Conservation (phyloP, 2,113 vertebrate species). For the Cynopterus brachyotis region DNA sequence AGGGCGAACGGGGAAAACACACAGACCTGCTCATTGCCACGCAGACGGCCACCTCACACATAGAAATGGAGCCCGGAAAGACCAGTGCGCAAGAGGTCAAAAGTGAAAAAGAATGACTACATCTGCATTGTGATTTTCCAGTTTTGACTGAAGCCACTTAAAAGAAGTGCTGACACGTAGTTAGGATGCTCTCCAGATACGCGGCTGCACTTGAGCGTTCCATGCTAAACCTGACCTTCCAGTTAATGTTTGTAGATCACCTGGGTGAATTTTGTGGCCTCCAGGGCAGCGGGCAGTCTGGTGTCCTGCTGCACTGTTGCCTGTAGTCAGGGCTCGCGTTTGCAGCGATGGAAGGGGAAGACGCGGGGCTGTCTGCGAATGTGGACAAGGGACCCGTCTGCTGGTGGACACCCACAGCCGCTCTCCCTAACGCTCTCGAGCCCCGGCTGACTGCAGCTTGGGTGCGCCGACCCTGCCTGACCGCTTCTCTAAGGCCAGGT, state of each 20-base stretch:
- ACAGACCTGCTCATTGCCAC: background rate
- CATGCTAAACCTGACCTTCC: slow-evolving; percentile 74
- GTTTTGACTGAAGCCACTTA: slow-evolving; percentile 77
- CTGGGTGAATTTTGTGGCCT: background rate
- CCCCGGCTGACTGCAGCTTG: background rate
- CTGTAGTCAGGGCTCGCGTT: background rate
- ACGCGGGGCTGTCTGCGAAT: background rate
- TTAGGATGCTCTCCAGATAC: slow-evolving; percentile 51
- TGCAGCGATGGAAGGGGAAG: background rate
- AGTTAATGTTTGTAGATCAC: slow-evolving; percentile 52
- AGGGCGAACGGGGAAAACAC: background rate
- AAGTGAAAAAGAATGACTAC: slow-evolving; percentile 10
- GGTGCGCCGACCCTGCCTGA: background rate
- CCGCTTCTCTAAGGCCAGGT: background rate
- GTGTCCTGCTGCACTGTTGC: background rate
- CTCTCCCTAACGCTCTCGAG: background rate
- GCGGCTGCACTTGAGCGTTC: background rate
- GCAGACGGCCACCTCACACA: background rate
- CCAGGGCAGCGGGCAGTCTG: slow-evolving; percentile 24
- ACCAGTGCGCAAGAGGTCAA: background rate
- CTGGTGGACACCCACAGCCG: background rate
- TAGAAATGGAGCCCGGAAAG: background rate
- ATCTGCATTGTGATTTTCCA: slow-evolving; percentile 76
- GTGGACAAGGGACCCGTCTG: background rate
- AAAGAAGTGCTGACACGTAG: background rate